A percentile compares a stretch with the other conserved stretches of the same genome.
Evolutionary conservation across 2,797 vertebrate genomes (phyloP).

Genomic region (Diplodus puntazzo): DNA sequence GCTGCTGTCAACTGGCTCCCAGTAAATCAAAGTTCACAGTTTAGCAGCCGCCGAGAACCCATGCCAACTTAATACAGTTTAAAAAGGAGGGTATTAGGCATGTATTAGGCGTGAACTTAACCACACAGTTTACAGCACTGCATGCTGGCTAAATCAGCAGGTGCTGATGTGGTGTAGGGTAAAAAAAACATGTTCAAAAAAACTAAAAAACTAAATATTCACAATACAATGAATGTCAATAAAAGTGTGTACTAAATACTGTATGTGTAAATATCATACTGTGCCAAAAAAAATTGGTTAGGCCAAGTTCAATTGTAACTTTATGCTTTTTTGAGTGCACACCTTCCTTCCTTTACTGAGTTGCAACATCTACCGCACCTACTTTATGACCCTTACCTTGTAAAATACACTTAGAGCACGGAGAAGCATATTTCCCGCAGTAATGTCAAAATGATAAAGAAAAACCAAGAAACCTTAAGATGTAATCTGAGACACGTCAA

Average conservation of each 20-base stretch:
- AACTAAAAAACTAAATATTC: slow-evolving; percentile 5
- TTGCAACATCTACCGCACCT: slow-evolving; percentile 8
- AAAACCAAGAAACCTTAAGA: slow-evolving; percentile 68
- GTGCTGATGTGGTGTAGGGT: not conserved
- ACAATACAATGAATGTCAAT: slow-evolving; percentile 6
- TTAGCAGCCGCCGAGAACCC: slow-evolving; percentile 58
- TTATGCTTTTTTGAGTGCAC: not conserved
- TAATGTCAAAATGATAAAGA: slow-evolving; percentile 69
- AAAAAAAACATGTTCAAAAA: not conserved
- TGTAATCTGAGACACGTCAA: slow-evolving; percentile 64
- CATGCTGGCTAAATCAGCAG: slow-evolving; percentile 36
- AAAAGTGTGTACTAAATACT: not conserved
- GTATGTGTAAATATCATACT: not conserved
- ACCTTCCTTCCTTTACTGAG: not conserved
- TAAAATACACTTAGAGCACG: slow-evolving; percentile 35
- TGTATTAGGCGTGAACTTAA: slow-evolving; percentile 51
- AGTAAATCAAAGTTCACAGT: slow-evolving; percentile 71
- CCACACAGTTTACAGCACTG: slow-evolving; percentile 36
- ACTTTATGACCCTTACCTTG: slow-evolving; percentile 6
- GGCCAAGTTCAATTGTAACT: not conserved
- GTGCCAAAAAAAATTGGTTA: not conserved
- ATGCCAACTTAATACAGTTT: slow-evolving; percentile 72
- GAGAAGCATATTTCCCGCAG: slow-evolving; percentile 68
- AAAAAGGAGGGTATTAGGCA: slow-evolving; percentile 59
- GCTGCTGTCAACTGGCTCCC: slow-evolving; percentile 75